Conservation (phyloP, 92 coral and sea anemone species). For the Galaxea fascicularis region DNA sequence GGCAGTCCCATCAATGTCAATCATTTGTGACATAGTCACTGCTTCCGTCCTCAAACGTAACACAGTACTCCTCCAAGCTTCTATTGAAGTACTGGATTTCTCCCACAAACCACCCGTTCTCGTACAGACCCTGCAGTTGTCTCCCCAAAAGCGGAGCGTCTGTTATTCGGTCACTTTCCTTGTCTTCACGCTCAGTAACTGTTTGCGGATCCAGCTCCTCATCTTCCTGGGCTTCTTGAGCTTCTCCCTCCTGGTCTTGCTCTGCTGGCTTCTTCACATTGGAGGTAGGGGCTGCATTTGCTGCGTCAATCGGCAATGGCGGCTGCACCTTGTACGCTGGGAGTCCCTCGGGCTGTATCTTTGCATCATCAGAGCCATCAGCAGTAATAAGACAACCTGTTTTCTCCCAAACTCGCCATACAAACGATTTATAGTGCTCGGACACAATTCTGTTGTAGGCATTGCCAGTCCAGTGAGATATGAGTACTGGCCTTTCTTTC, state of each 20-base stretch:
- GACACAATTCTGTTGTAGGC: neutral
- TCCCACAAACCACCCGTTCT: slow-evolving; percentile 54
- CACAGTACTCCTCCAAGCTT: slow-evolving; percentile 37
- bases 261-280: slow-evolving; percentile 6
- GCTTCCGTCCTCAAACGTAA: too few relatives aligned
- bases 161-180: slow-evolving; percentile 23
- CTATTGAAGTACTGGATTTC: slow-evolving; percentile 28
- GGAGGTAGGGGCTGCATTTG: slow-evolving; percentile 1
- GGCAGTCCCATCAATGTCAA: too few relatives aligned
- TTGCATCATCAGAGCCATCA: neutral
- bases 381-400: neutral
- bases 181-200: slow-evolving; percentile 24
- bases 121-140: slow-evolving; percentile 23
- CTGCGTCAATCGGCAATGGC: slow-evolving; percentile 27
- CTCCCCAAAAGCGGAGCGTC: slow-evolving; percentile 27
- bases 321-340: slow-evolving; percentile 30
- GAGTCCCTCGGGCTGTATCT: neutral
- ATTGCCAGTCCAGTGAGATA: slow-evolving; percentile 1
- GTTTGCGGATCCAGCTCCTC: neutral
- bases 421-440: neutral
- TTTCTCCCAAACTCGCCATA: neutral
- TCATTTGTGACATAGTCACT: too few relatives aligned
- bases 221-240: neutral
- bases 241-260: neutral
- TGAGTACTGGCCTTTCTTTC: neutral